Percentiles rank a stretch among this genome's conserved stretches.
Conservation (phyloP, 2,888 invertebrate species). For the Caenorhabditis drosophilae region DNA sequence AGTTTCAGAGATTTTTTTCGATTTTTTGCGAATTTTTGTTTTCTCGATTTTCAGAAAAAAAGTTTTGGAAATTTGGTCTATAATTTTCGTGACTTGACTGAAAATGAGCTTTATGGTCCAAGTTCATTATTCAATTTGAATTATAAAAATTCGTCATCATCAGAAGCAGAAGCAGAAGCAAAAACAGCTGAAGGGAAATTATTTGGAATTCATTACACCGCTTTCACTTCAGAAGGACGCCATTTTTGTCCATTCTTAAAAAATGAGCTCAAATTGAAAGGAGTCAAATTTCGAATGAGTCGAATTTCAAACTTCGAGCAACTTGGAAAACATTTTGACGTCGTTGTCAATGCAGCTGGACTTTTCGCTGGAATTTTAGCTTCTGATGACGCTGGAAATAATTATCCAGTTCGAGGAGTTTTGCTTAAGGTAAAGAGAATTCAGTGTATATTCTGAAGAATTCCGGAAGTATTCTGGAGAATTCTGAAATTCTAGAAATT, state of each 20-base stretch:
- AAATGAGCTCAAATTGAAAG: conserved; percentile 27
- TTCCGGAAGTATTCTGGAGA: too few species aligned
- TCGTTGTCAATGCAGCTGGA: conserved; percentile 72
- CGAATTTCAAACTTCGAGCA: conserved; percentile 37
- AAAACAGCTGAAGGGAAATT: conserved; percentile 7
- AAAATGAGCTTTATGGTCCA: conserved; percentile 29
- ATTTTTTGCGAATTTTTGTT: too few species aligned
- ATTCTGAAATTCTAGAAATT: too few species aligned
- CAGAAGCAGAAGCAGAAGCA: neutral
- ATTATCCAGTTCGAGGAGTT: conserved; percentile 46
- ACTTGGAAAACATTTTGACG: conserved; percentile 67
- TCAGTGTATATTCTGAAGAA: too few species aligned
- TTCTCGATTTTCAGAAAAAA: conserved; percentile 19
- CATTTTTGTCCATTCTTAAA: conserved; percentile 50
- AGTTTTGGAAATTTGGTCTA: conserved; percentile 47
- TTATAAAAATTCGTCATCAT: conserved; percentile 10
- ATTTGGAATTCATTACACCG: conserved; percentile 50
- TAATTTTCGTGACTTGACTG: conserved; percentile 43
- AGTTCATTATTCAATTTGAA: conserved; percentile 26
- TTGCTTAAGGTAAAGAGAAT: conserved; percentile 25
- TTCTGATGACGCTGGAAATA: conserved; percentile 64
- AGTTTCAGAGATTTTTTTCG: too few species aligned
- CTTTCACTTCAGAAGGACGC: conserved; percentile 54
- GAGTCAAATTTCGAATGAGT: conserved; percentile 37
- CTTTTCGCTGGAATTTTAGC: conserved; percentile 69